Conservation (phyloP, 2,888 invertebrate genomes). For the Ernsta delagoae region DNA sequence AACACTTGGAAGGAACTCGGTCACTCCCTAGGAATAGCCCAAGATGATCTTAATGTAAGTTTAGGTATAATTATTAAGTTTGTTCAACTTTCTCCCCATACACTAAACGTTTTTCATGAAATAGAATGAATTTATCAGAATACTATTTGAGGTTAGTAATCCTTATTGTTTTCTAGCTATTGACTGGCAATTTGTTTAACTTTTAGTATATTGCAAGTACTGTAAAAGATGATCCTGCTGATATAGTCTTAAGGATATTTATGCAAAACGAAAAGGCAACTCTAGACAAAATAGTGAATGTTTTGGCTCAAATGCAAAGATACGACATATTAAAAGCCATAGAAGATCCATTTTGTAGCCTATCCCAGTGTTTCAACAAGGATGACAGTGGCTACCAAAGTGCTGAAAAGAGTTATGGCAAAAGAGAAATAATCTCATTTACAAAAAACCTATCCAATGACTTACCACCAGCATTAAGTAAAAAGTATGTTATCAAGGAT, state of each 20-base stretch:
- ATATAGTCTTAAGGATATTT: conserved; percentile 80
- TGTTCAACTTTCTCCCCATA: conserved; percentile 15
- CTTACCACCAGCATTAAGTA: conserved; percentile 72
- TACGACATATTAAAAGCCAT: conserved; percentile 81
- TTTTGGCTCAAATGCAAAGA: conserved; percentile 76
- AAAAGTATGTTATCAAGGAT: conserved; percentile 56
- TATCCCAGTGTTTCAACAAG: conserved; percentile 68
- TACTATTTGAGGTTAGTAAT: no score
- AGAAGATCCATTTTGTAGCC: conserved; percentile 66
- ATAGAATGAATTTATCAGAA: no score
- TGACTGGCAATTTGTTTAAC: background rate
- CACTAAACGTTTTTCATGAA: background rate
- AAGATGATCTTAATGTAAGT: conserved; percentile 76
- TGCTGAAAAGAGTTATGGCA: conserved; percentile 58
- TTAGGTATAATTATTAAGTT: background rate
- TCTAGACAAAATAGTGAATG: conserved; percentile 79
- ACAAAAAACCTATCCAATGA: conserved; percentile 67
- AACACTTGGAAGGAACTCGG: conserved; percentile 75
- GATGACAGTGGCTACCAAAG: conserved; percentile 79
- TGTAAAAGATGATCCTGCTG: conserved; percentile 81
- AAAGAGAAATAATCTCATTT: conserved; percentile 67
- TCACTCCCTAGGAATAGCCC: conserved; percentile 61
- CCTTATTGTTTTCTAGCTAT: background rate
- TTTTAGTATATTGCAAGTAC: conserved; percentile 82
- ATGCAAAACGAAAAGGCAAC: conserved; percentile 81